A percentile compares a stretch with the other conserved stretches of the same genome.
Evolutionary conservation across 2,888 invertebrate species (phyloP).

Genomic region (Ectobius pallidus): DNA sequence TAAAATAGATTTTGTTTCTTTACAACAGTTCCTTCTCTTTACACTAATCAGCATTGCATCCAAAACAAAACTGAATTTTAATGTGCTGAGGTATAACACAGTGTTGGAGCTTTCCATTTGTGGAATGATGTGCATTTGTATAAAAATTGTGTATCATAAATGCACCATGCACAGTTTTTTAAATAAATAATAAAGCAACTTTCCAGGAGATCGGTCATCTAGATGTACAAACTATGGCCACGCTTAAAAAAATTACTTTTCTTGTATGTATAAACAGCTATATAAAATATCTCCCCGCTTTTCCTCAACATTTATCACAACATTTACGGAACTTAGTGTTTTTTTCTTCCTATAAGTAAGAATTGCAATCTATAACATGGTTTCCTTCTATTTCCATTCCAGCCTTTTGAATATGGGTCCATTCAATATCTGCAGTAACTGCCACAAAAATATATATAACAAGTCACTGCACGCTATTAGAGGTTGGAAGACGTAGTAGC

Average conservation of each 20-base stretch:
- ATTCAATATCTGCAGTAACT: neutral
- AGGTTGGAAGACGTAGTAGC: slow-evolving; percentile 22
- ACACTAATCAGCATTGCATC: too few relatives aligned
- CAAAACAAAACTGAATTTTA: too few relatives aligned
- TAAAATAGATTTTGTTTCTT: neutral
- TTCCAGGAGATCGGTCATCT: neutral
- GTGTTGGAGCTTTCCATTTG: neutral
- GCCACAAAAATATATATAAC: neutral
- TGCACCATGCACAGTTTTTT: neutral
- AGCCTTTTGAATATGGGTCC: neutral
- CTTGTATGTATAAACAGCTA: neutral
- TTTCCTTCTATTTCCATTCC: neutral
- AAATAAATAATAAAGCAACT: neutral
- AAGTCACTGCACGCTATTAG: slow-evolving; percentile 1
- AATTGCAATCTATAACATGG: neutral
- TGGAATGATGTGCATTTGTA: neutral
- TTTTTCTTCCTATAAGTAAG: neutral
- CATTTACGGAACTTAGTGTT: neutral
- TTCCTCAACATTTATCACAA: slow-evolving; percentile 13
- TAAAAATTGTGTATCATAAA: neutral
- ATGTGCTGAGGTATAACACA: neutral
- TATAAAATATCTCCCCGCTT: neutral
- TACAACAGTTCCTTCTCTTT: too few relatives aligned
- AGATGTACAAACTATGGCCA: neutral
- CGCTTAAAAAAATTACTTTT: neutral